Base-by-base conservation (phyloP, 30 jellyfish, hydroid and myxozoan genomes). In the Rhopilema esculentum region DNA sequence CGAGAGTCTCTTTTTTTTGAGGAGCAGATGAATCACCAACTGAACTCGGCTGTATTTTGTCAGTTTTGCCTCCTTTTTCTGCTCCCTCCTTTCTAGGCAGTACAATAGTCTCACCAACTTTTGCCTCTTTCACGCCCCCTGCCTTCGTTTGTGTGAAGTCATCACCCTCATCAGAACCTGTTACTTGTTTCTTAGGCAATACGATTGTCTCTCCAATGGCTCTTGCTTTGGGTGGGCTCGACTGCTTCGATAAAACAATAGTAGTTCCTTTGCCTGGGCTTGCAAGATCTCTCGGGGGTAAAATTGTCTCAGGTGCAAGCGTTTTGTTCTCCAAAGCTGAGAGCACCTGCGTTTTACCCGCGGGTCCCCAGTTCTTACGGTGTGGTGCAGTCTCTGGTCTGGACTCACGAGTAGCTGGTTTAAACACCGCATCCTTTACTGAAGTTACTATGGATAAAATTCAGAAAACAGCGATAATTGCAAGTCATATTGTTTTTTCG, bases 301-400 rank as follows among this genome's bases (percentile, higher is more conserved):
- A 25, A 20, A 85, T 72, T 21, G 97, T 90, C 68, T 26, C 77
- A 19, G 84, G 76, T 26, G 98, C 96, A 52, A 93, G 78, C 8
- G 95, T 91, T 30, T 76, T 83, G 29, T 91, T 76, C 50, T 90
- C 96, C 73, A 95, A 73, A 21, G 79, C 91, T 8, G 95, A 85
- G 1, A 95, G 50, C 68, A 95, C 29, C 65, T 82, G 89, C 27
- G 97, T 89, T 73, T 95, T 90, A 66, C 99, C 99, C 6, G 75
- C 92, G 1, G 92, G 75, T 27, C 52, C 85, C 99, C 99, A 95
- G 29, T 67, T 69, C 40, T 51, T 86, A 15, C 96, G 88, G 30
- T 75, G 81, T 22, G 68, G 86, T 8, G 94, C 94, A 51, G 67
- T 74, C 30, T 85, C 94, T 4, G 88, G 88, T 16, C 75, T 72